Evolutionary conservation across 2,888 invertebrate species (phyloP), one percentile per base, ranked within the genome.

Genomic region (Anodontia alba): DNA sequence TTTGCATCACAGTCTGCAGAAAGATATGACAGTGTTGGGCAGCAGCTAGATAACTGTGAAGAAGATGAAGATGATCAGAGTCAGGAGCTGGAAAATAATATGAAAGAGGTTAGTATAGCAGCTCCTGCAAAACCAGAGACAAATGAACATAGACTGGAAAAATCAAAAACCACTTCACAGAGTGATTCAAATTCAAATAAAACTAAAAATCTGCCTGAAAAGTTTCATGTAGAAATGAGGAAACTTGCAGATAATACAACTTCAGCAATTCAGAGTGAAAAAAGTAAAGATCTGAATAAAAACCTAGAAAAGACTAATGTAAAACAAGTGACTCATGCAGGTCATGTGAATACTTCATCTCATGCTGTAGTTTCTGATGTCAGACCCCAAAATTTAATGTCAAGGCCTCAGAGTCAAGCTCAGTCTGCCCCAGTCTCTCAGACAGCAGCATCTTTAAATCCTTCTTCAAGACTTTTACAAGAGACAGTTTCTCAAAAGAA

Each of bases 401-500:
- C 69, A 29, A 69, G 29, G 29, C 1, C 29, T 17, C 20, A 62
- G 2, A 1, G 1, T 8, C 68, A 68, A 7, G 12, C 68, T 42
- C 12, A 5, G 5, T 17, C 42, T 31, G 20, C 7, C 8, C 46
- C 15, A 36, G 68, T 20, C 17, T 3, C 7, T 12, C 51, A 49
- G 26, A 17, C 46, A 46, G n/a, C 43, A n/a, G 33, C 73, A 8
- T 57, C 43, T 31, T 29, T 49, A 15, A 70, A 66, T 31, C 62
- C 72, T 3, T 71, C 80, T 1, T 85, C 85, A 1, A 76, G 85
- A 68, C 70, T 85, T 23, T 49, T 82, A 26, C 85, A 85, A 51
- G 85, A 85, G 49, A 85, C 85, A 20, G 80, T 80, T 8, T 85
- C 85, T 15, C 80, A 82, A 49, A 78, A 75, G 66, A 85, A 78